A percentile compares a stretch with the other conserved stretches of the same genome.
phyloP scores from a whole-genome alignment of 2,888 invertebrate species.

The Torymus auratus region DNA sequence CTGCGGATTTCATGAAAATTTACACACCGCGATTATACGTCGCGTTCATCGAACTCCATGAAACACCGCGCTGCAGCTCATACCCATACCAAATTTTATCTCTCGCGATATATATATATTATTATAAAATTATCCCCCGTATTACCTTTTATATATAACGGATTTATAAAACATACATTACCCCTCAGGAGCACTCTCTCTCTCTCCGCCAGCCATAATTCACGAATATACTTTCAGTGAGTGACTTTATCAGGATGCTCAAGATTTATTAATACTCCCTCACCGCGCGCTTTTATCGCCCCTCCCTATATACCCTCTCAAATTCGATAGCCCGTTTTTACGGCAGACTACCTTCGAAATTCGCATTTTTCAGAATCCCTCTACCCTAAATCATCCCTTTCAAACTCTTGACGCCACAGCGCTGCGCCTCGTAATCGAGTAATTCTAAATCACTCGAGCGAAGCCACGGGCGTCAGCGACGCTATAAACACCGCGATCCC shows the following conservation, averaged over 20 bases:
- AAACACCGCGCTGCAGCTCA: too few species aligned
- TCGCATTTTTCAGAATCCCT: too few species aligned
- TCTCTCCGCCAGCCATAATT: neutral
- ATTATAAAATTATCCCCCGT: neutral
- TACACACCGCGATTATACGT: neutral
- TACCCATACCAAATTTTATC: too few species aligned
- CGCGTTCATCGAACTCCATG: too few species aligned
- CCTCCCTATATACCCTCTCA: neutral
- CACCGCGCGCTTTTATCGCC: conserved; percentile 13
- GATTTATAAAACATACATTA: conserved; percentile 18
- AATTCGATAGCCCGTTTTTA: neutral
- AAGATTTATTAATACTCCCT: conserved; percentile 22
- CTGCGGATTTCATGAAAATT: neutral
- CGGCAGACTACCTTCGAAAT: too few species aligned
- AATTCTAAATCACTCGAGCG: neutral
- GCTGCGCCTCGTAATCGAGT: too few species aligned
- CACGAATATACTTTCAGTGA: conserved; percentile 13
- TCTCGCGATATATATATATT: neutral
- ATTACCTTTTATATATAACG: conserved; percentile 14
- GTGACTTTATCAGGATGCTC: conserved; percentile 22
- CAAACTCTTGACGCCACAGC: too few species aligned
- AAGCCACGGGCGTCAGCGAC: neutral
- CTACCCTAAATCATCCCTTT: too few species aligned
- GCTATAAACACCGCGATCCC: neutral
- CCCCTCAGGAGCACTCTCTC: neutral